Conservation (phyloP, 2,888 invertebrate species). For the Chymomyza amoena region DNA sequence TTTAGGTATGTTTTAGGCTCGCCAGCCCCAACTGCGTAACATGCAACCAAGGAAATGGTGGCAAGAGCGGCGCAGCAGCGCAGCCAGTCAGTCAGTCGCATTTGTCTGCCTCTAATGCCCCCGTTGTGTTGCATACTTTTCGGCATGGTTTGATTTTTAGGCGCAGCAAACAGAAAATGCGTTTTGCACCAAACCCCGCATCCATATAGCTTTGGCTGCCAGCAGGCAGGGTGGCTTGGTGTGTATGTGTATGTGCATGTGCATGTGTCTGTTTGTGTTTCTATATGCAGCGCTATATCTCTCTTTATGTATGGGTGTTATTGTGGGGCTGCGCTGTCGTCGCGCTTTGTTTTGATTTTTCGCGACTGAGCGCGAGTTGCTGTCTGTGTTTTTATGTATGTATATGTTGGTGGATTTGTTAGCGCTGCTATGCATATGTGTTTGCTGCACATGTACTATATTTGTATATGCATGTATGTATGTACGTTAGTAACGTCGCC, state of each 20-base stretch:
- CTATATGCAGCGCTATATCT: conserved; percentile 14
- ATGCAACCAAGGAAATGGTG: neutral
- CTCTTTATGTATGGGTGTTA: conserved; percentile 29
- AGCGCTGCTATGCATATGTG: conserved; percentile 16
- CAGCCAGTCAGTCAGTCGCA: neutral
- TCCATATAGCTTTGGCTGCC: no score
- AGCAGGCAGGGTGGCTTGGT: neutral
- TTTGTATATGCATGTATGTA: conserved; percentile 40
- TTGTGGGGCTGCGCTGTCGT: conserved; percentile 45
- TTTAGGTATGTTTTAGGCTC: conserved; percentile 55
- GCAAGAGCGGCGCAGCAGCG: conserved; percentile 19
- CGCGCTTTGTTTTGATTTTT: conserved; percentile 74
- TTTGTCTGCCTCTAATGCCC: neutral
- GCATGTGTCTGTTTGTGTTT: neutral
- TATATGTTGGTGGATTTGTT: conserved; percentile 29
- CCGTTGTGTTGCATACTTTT: conserved; percentile 59
- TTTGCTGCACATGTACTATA: conserved; percentile 11
- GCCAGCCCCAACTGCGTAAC: conserved; percentile 32
- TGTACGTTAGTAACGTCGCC: conserved; percentile 61
- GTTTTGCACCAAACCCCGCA: conserved; percentile 30
- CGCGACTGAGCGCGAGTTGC: conserved; percentile 61
- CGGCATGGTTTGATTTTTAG: conserved; percentile 68
- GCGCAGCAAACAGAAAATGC: conserved; percentile 65
- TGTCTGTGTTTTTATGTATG: conserved; percentile 27
- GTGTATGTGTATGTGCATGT: neutral